Conservation (phyloP, 2,888 invertebrate species). For the Cephus spinipes region DNA sequence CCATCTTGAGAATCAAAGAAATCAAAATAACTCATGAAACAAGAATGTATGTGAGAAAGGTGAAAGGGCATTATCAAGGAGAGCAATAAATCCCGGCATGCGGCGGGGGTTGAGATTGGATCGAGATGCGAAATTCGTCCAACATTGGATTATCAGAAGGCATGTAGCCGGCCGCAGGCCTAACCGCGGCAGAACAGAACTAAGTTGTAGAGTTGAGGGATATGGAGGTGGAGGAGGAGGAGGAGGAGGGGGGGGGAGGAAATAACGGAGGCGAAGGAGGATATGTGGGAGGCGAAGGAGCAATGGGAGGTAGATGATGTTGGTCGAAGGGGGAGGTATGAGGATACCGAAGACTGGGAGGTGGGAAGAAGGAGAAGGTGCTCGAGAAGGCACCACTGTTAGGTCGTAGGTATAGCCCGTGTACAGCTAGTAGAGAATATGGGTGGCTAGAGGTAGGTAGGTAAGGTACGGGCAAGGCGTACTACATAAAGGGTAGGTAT, state of each 20-base stretch:
- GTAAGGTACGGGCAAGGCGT: background rate
- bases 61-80: conserved; percentile 15
- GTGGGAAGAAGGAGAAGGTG: conserved; percentile 42
- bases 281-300: conserved; percentile 15
- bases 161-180: conserved; percentile 50
- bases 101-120: conserved; percentile 34
- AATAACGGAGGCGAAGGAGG: conserved; percentile 15
- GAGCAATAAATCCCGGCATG: conserved; percentile 22
- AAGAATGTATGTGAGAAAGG: background rate
- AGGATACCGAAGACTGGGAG: conserved; percentile 26
- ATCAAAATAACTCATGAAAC: background rate
- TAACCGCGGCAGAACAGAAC: conserved; percentile 53
- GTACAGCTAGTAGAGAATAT: background rate
- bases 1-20: background rate
- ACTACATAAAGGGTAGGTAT: background rate
- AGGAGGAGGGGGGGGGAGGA: conserved; percentile 17
- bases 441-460: background rate
- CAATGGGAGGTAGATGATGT: conserved; percentile 26
- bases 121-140: conserved; percentile 51
- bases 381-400: background rate
- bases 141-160: conserved; percentile 60
- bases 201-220: conserved; percentile 34
- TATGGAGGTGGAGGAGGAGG: conserved; percentile 31
- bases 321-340: conserved; percentile 24
- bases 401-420: background rate